Conservation (phyloP, 2,888 invertebrate genomes). For the Abscondita cerata region DNA sequence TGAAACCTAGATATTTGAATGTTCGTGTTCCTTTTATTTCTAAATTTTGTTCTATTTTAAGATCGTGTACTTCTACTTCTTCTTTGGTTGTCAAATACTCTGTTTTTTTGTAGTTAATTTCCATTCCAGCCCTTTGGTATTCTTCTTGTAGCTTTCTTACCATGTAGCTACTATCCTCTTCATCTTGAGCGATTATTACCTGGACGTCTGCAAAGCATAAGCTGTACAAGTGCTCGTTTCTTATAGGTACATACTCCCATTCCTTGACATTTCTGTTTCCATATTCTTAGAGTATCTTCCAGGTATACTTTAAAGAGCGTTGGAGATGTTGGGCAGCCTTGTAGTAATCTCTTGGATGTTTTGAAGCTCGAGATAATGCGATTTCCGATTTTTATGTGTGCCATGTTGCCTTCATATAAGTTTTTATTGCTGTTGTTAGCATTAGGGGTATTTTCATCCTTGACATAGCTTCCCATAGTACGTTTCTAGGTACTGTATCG, state of each 20-base stretch:
- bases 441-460: background rate
- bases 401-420: constrained; percentile 1
- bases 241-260: constrained; percentile 8
- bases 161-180: constrained; percentile 16
- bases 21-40: constrained; percentile 1
- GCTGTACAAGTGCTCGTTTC: constrained; percentile 9
- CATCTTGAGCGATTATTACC: constrained; percentile 15
- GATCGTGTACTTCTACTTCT: background rate
- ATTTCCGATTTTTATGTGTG: background rate
- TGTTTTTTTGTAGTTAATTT: constrained; percentile 18
- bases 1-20: constrained; percentile 14
- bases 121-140: constrained; percentile 12
- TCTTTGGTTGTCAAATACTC: background rate
- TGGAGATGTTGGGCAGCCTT: constrained; percentile 13
- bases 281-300: constrained; percentile 5
- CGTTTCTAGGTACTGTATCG: constrained; percentile 15
- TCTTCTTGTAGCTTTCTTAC: constrained; percentile 18
- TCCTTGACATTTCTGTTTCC: constrained; percentile 14
- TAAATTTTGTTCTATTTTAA: background rate
- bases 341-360: constrained; percentile 4
- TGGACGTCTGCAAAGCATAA: constrained; percentile 18
- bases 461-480: constrained; percentile 9
- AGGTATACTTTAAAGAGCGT: constrained; percentile 21
- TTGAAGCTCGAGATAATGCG: background rate
- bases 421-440: constrained; percentile 2